Evolutionary conservation across 2,113 vertebrate genomes (phyloP).

Genomic region (Bagarius yarrelli): DNA sequence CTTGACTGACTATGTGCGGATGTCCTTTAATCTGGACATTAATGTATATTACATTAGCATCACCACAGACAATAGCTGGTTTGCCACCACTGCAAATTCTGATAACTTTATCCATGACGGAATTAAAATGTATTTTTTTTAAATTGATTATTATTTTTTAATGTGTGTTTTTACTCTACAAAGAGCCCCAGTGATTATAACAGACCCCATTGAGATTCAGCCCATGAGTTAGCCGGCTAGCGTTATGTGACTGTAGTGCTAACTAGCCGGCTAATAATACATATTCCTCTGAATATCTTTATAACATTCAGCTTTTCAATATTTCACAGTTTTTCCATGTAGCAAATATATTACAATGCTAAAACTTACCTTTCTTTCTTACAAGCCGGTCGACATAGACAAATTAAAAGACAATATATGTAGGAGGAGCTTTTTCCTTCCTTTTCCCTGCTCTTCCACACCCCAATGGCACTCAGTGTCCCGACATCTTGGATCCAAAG

Average conservation of each 20-base stretch:
- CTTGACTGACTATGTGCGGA: neutral
- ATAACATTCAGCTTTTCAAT: no score
- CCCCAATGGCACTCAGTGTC: neutral
- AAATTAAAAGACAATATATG: neutral
- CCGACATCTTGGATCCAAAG: neutral
- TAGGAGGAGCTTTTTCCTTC: neutral
- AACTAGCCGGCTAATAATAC: neutral
- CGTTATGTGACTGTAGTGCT: slow-evolving; percentile 21
- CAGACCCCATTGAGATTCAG: neutral
- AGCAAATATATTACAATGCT: neutral
- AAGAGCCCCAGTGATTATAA: no score
- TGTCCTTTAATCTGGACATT: neutral
- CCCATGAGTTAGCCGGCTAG: slow-evolving; percentile 24
- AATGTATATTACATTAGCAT: neutral
- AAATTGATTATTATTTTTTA: no score
- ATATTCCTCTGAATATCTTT: neutral
- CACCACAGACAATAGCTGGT: neutral
- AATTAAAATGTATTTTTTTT: neutral
- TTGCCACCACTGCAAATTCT: neutral
- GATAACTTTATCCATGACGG: neutral
- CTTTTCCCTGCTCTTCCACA: neutral
- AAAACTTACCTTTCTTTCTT: slow-evolving; percentile 21
- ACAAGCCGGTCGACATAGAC: neutral
- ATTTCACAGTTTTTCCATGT: neutral
- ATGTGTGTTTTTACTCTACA: neutral